Evolutionary conservation across 2,113 vertebrate species (phyloP).

Genomic region (Halichoeres trimaculatus): DNA sequence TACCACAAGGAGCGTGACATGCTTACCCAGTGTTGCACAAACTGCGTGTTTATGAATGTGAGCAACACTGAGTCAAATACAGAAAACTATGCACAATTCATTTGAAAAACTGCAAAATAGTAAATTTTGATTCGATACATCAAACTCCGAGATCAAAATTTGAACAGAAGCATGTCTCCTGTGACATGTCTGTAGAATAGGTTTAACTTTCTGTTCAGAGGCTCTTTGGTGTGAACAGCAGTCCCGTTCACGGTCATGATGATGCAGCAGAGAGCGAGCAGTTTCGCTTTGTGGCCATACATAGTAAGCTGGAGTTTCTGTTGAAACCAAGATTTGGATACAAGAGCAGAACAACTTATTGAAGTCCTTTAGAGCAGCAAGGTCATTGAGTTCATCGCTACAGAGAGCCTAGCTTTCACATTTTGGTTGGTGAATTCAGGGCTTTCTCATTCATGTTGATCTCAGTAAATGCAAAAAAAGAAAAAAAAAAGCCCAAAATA

Average conservation of each 20-base stretch:
- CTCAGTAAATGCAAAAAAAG: neutral
- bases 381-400: neutral
- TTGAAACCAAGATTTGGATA: neutral
- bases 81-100: constrained; percentile 9
- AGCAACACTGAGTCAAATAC: constrained; percentile 14
- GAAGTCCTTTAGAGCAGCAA: constrained; percentile 22
- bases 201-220: neutral
- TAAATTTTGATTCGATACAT: constrained; percentile 4
- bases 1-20: constrained; percentile 48
- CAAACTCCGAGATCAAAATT: neutral
- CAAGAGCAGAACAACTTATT: constrained; percentile 12
- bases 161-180: neutral
- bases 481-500: constrained; percentile 11
- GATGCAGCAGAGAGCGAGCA: constrained; percentile 6
- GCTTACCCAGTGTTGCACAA: constrained; percentile 48
- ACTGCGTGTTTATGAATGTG: constrained; percentile 25
- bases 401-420: constrained; percentile 2
- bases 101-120: neutral
- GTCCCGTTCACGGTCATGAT: constrained; percentile 19
- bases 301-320: constrained; percentile 16
- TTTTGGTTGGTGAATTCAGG: constrained; percentile 15
- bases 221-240: constrained; percentile 3
- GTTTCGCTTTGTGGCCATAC: constrained; percentile 1
- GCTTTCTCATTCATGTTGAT: neutral
- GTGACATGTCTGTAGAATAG: neutral